These are phyloP conservation scores for Eupsilia transversa DNA, from an alignment of 2,888 invertebrate genomes.

Conservation along the genomic window DNA sequence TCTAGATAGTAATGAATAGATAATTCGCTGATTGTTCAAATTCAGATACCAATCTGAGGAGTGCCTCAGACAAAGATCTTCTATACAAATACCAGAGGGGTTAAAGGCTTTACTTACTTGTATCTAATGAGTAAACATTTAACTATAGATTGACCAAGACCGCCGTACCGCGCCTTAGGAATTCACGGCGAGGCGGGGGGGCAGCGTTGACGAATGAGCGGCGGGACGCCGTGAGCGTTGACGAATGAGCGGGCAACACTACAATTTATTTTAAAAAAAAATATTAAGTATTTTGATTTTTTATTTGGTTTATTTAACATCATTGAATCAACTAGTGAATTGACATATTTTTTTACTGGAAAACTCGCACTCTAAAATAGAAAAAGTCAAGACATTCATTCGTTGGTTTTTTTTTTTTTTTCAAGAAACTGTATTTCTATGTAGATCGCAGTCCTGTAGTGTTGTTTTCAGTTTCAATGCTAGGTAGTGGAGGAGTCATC, in stretches of 20 bases:
- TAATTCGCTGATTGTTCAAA: constrained; percentile 34
- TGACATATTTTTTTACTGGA: background rate
- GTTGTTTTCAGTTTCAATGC: constrained; percentile 79
- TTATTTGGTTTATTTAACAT: too few species aligned
- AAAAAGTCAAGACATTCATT: background rate
- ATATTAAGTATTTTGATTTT: too few species aligned
- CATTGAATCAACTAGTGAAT: too few species aligned
- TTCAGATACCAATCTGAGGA: constrained; percentile 15
- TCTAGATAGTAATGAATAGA: constrained; percentile 14
- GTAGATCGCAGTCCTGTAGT: constrained; percentile 38
- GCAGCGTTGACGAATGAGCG: too few species aligned
- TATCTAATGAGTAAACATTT: background rate
- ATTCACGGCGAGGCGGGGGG: too few species aligned
- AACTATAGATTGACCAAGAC: too few species aligned
- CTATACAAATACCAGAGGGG: constrained; percentile 19
- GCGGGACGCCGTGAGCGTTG: too few species aligned
- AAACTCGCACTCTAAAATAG: background rate
- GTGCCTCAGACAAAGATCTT: constrained; percentile 25
- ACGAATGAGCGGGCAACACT: too few species aligned
- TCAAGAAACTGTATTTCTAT: constrained; percentile 43
- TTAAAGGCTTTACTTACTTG: background rate
- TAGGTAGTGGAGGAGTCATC: constrained; percentile 83
- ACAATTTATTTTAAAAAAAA: too few species aligned
- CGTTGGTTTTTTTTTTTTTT: background rate
- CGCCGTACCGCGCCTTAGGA: too few species aligned